Conservation (phyloP, 1,140 invertebrate genomes). For the Ceratina calcarata region DNA sequence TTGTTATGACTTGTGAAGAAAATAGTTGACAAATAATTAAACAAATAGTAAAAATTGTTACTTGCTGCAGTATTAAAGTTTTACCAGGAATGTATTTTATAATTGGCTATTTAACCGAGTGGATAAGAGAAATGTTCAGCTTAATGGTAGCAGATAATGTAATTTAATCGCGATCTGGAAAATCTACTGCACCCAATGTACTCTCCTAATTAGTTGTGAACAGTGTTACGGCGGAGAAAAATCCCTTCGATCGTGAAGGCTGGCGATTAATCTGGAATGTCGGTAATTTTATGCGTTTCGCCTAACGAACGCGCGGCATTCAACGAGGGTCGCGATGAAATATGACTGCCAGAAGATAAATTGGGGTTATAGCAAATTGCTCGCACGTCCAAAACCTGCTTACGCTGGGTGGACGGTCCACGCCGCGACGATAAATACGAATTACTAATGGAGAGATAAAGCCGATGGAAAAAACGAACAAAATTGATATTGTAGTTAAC, state of each 20-base stretch:
- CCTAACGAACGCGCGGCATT: slow-evolving; percentile 35
- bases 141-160: background rate
- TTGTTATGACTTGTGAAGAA: background rate
- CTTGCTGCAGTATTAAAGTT: background rate
- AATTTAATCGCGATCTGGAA: slow-evolving; percentile 19
- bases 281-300: slow-evolving; percentile 49
- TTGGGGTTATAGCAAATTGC: slow-evolving; percentile 40
- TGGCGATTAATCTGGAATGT: slow-evolving; percentile 39
- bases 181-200: background rate
- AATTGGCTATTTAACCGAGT: too few species aligned
- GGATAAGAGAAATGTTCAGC: background rate
- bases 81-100: too few species aligned
- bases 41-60: background rate
- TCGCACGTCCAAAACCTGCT: background rate
- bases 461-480: background rate
- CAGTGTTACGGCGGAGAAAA: slow-evolving; percentile 30
- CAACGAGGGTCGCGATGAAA: slow-evolving; percentile 43
- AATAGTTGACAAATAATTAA: background rate
- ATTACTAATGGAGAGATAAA: background rate
- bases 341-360: slow-evolving; percentile 45
- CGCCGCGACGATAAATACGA: background rate
- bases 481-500: background rate
- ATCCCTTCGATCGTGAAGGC: slow-evolving; percentile 29
- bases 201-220: slow-evolving; percentile 35
- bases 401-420: background rate